phyloP scores from a whole-genome alignment of 2,888 invertebrate species.

The Ceratothoa steindachneri region DNA sequence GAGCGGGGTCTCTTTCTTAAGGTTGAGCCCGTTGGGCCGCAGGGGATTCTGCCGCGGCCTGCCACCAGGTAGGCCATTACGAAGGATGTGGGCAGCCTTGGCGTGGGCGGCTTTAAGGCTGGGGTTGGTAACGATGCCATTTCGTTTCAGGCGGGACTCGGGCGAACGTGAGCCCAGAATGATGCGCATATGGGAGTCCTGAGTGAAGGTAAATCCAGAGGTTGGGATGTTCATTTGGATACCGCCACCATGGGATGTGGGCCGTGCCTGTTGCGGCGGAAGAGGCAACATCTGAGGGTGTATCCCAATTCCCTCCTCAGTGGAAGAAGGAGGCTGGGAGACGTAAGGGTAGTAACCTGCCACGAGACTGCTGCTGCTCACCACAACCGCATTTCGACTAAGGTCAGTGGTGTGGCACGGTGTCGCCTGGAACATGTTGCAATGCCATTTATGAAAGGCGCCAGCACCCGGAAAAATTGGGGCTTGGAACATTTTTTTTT shows the following conservation, averaged over 20 bases:
- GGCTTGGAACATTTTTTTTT: too few relatives aligned
- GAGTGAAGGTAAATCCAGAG: constrained; percentile 44
- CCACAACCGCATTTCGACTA: not conserved
- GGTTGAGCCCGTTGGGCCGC: constrained; percentile 42
- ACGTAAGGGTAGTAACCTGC: not conserved
- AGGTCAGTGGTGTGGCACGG: not conserved
- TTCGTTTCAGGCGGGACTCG: constrained; percentile 38
- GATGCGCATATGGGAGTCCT: constrained; percentile 48
- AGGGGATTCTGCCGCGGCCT: constrained; percentile 25
- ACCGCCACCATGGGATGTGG: too few relatives aligned
- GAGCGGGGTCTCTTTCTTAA: constrained; percentile 48
- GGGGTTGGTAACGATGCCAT: constrained; percentile 45
- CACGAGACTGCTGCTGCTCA: not conserved
- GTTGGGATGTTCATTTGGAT: constrained; percentile 7
- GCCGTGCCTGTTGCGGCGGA: not conserved
- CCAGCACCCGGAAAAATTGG: too few relatives aligned
- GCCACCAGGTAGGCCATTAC: constrained; percentile 41
- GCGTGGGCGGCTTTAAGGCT: constrained; percentile 42
- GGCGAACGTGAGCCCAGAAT: constrained; percentile 47
- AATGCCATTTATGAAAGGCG: too few relatives aligned
- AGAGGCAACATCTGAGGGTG: not conserved
- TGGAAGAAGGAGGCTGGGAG: not conserved
- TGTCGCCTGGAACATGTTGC: too few relatives aligned
- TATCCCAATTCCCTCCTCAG: not conserved
- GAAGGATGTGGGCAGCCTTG: constrained; percentile 45